These are phyloP conservation scores for Melanogrammus aeglefinus DNA, from an alignment of 2,797 vertebrate genomes.

Conservation along the genomic window DNA sequence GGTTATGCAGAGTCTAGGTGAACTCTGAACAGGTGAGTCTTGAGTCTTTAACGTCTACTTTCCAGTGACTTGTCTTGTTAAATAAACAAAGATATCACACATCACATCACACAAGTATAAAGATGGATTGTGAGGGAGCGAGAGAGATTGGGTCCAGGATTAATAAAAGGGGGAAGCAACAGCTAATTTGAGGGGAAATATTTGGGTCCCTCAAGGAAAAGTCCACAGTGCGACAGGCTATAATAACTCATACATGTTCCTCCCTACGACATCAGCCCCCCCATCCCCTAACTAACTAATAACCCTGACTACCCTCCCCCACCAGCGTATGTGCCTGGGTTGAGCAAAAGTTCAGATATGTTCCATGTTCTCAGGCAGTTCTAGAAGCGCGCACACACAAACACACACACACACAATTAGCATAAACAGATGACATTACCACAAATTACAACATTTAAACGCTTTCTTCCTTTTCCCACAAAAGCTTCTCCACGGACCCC, in stretches of 20 bases:
- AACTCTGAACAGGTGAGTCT: too few species aligned
- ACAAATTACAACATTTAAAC: not conserved
- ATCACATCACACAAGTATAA: not conserved
- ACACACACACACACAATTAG: not conserved
- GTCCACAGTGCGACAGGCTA: slow-evolving; percentile 37
- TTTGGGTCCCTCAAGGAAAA: slow-evolving; percentile 12
- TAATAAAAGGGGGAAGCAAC: not conserved
- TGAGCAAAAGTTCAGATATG: slow-evolving; percentile 71
- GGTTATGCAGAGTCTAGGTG: too few species aligned
- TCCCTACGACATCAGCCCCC: not conserved
- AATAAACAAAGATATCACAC: not conserved
- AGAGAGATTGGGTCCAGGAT: too few species aligned
- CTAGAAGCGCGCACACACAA: not conserved
- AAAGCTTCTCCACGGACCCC: too few species aligned
- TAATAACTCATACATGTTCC: slow-evolving; percentile 50
- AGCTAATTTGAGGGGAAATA: not conserved
- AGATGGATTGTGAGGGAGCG: not conserved
- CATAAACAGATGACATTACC: not conserved
- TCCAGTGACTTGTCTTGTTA: too few species aligned
- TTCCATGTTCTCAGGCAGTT: slow-evolving; percentile 24
- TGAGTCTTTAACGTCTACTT: not conserved
- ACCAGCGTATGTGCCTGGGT: slow-evolving; percentile 31
- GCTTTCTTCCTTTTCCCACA: too few species aligned
- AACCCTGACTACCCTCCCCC: not conserved
- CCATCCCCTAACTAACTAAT: not conserved